These are phyloP conservation scores for Octomys mimax DNA, from an alignment of 2,797 vertebrate species.

Conservation along the genomic window DNA sequence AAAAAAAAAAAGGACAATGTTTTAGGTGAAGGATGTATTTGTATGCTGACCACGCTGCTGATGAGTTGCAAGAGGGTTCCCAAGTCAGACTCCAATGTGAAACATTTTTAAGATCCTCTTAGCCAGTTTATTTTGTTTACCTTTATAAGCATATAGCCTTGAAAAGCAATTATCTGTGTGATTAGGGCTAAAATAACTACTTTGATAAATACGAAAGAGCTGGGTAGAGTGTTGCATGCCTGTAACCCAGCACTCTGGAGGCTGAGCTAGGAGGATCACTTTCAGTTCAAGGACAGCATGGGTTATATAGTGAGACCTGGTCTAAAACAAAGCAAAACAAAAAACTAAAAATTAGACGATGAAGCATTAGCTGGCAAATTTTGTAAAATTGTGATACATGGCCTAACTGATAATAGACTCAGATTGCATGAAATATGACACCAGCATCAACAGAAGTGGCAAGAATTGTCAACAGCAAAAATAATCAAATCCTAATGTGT, in stretches of 20 bases:
- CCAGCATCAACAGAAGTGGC: not conserved
- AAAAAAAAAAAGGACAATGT: not conserved
- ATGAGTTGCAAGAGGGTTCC: not conserved
- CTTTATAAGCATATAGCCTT: not conserved
- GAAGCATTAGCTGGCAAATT: not conserved
- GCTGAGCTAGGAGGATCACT: not conserved
- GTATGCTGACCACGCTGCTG: no score
- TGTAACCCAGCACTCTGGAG: not conserved
- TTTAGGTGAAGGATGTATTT: not conserved
- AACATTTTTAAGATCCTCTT: not conserved
- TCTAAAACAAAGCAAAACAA: not conserved
- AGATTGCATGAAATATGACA: not conserved
- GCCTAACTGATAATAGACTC: not conserved
- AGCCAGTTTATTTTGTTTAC: not conserved
- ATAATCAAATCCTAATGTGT: not conserved
- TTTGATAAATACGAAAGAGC: not conserved
- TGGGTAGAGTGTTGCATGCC: not conserved
- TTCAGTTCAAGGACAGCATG: not conserved
- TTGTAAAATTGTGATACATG: not conserved
- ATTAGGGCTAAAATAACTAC: not conserved
- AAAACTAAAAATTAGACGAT: not conserved
- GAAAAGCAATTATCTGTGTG: not conserved
- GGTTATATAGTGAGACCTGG: not conserved
- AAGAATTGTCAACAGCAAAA: not conserved
- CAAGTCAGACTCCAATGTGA: not conserved